Percentiles rank a stretch among this genome's conserved stretches.
phyloP scores from a whole-genome alignment of 1,140 invertebrate species.

The Sogatella furcifera region DNA sequence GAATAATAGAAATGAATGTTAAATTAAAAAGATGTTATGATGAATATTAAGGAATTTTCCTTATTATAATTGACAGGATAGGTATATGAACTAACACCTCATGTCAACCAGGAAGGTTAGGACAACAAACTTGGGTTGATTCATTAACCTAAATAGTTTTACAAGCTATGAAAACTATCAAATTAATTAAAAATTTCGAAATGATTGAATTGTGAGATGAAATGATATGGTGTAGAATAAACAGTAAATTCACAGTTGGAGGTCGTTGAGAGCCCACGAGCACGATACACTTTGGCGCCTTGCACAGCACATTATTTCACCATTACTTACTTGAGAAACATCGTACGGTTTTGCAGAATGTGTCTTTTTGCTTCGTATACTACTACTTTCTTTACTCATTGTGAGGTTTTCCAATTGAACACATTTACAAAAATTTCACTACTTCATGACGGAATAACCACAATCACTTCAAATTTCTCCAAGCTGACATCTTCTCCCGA shows the following conservation, averaged over 20 bases:
- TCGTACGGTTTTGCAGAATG: slow-evolving; percentile 18
- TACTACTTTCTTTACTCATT: slow-evolving; percentile 14
- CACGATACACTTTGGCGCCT: slow-evolving; percentile 12
- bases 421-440: slow-evolving; percentile 12
- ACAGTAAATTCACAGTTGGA: slow-evolving; percentile 3
- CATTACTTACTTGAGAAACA: slow-evolving; percentile 18
- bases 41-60: too few relatives aligned
- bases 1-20: too few relatives aligned
- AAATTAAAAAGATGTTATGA: too few relatives aligned
- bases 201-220: too few relatives aligned
- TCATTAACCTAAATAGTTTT: too few relatives aligned
- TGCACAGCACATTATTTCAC: background rate
- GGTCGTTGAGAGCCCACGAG: slow-evolving; percentile 10
- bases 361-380: slow-evolving; percentile 10
- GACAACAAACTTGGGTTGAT: too few relatives aligned
- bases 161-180: too few relatives aligned
- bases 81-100: too few relatives aligned
- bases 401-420: background rate
- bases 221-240: too few relatives aligned
- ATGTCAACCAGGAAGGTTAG: too few relatives aligned
- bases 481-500: background rate
- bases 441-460: slow-evolving; percentile 4
- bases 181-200: too few relatives aligned
- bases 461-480: background rate
- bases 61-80: too few relatives aligned